Conservation (phyloP, 2,113 vertebrate species). For the Egretta garzetta region DNA sequence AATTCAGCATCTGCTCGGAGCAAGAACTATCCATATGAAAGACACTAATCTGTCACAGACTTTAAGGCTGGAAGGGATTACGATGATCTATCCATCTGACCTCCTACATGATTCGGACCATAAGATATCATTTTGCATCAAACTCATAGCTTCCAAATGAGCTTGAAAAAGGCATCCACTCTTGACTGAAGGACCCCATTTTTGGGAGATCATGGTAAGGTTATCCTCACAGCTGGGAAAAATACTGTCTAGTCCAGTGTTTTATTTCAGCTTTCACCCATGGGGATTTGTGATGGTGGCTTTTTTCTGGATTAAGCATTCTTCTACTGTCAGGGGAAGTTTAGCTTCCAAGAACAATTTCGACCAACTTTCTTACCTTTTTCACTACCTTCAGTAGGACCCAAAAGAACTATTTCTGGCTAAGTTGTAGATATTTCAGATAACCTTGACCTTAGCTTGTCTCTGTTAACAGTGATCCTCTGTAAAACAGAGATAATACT, state of each 20-base stretch:
- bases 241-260: background rate
- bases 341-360: background rate
- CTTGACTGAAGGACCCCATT: background rate
- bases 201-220: background rate
- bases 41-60: background rate
- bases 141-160: background rate
- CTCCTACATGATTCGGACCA: background rate
- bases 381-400: background rate
- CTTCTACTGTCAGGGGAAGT: background rate
- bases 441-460: conserved; percentile 26
- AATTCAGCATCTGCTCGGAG: conserved; percentile 20
- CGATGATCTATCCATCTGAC: background rate
- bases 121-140: background rate
- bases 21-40: background rate
- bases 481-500: background rate
- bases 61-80: background rate
- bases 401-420: background rate
- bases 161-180: background rate
- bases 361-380: background rate
- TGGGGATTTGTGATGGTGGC: background rate
- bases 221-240: background rate
- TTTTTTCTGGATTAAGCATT: background rate
- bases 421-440: background rate
- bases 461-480: background rate
- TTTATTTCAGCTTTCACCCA: background rate